phyloP scores from a whole-genome alignment of 92 coral and sea anemone genomes.

The Zoanthus gigantus region DNA sequence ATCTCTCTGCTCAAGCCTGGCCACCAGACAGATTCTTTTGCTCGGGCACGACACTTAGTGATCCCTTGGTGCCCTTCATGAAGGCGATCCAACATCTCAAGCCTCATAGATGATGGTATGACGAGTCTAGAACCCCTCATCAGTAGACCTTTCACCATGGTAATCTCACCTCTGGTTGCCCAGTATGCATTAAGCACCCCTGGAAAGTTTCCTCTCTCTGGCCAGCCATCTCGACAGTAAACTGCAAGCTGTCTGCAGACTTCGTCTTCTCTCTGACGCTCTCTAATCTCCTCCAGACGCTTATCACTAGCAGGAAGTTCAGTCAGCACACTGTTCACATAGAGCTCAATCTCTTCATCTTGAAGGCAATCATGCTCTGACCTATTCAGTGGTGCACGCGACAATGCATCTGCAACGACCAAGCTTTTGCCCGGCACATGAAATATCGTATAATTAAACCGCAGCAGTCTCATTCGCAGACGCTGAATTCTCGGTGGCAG shows the following conservation, averaged over 20 bases:
- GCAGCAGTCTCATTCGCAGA: slow-evolving; percentile 55
- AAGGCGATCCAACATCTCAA: slow-evolving; percentile 74
- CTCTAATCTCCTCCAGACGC: slow-evolving; percentile 63
- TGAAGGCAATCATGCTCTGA: slow-evolving; percentile 31
- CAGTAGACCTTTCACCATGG: slow-evolving; percentile 60
- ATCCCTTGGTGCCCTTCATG: slow-evolving; percentile 87
- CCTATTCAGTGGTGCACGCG: slow-evolving; percentile 39
- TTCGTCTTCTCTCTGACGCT: slow-evolving; percentile 64
- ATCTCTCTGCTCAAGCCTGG: slow-evolving; percentile 81
- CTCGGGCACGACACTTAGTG: slow-evolving; percentile 76
- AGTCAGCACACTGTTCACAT: slow-evolving; percentile 43
- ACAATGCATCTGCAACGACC: slow-evolving; percentile 57
- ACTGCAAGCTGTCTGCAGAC: slow-evolving; percentile 57
- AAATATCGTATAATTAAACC: slow-evolving; percentile 53
- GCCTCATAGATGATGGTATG: slow-evolving; percentile 62
- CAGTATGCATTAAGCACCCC: slow-evolving; percentile 68
- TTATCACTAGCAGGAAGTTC: slow-evolving; percentile 66
- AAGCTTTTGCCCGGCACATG: slow-evolving; percentile 58
- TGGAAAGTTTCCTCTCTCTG: slow-evolving; percentile 60
- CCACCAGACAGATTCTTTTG: slow-evolving; percentile 80
- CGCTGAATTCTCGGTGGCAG: slow-evolving; percentile 59
- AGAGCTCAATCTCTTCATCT: slow-evolving; percentile 37
- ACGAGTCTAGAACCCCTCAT: slow-evolving; percentile 64
- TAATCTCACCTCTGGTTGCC: slow-evolving; percentile 53
- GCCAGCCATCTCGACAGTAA: slow-evolving; percentile 71